Conservation (phyloP, 2,888 invertebrate species). For the Anarsia innoxiella region DNA sequence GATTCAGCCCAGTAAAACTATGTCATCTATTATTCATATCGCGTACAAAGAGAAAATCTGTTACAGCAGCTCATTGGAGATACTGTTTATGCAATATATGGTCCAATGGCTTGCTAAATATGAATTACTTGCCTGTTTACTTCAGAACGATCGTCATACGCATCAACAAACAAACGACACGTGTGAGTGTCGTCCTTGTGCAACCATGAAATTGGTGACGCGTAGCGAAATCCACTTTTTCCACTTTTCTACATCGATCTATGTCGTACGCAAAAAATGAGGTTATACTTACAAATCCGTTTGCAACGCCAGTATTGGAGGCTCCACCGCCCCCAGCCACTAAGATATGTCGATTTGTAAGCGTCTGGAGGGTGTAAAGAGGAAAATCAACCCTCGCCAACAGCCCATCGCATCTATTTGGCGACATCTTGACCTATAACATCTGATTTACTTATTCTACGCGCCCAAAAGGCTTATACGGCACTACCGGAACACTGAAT, state of each 20-base stretch:
- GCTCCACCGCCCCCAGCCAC: constrained; percentile 98
- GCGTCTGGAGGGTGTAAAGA: constrained; percentile 90
- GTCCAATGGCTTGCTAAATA: too few relatives aligned
- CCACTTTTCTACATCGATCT: constrained; percentile 12
- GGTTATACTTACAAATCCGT: constrained; percentile 90
- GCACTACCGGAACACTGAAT: constrained; percentile 34
- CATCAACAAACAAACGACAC: too few relatives aligned
- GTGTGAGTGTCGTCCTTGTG: background rate
- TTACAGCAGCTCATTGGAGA: background rate
- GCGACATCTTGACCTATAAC: constrained; percentile 58
- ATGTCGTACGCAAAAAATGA: background rate
- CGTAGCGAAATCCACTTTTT: constrained; percentile 12
- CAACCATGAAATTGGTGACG: constrained; percentile 16
- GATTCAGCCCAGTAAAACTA: too few relatives aligned
- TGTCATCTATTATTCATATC: too few relatives aligned
- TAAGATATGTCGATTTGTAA: constrained; percentile 93
- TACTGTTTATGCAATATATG: background rate
- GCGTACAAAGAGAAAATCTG: constrained; percentile 12
- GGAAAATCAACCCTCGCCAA: constrained; percentile 95
- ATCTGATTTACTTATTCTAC: constrained; percentile 36
- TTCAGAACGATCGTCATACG: too few relatives aligned
- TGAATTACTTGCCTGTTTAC: too few relatives aligned
- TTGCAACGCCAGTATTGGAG: constrained; percentile 96
- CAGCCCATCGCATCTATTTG: constrained; percentile 79
- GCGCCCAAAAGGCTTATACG: constrained; percentile 25